Evolutionary conservation across 2,888 invertebrate species (phyloP).

Genomic region (Sarcophaga variegata): DNA sequence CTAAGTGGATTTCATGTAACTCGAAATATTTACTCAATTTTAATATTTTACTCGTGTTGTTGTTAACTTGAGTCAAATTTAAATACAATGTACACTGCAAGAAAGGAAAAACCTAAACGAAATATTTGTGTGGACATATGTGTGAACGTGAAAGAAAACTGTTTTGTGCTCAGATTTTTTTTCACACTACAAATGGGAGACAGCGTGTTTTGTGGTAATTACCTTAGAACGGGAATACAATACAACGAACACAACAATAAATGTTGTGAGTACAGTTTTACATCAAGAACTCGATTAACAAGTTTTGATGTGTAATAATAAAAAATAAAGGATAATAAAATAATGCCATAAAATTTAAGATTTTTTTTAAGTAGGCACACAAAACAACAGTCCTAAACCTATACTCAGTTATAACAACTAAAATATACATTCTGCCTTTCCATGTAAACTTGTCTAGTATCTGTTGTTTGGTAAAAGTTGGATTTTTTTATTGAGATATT

Average conservation of each 20-base stretch:
- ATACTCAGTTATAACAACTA: no score
- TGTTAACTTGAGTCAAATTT: slow-evolving; percentile 19
- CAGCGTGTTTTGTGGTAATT: slow-evolving; percentile 39
- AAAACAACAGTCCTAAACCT: no score
- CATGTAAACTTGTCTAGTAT: no score
- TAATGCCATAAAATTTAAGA: no score
- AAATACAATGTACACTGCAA: slow-evolving; percentile 11
- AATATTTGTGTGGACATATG: not conserved
- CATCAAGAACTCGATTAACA: not conserved
- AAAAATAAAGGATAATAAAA: no score
- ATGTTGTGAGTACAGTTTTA: not conserved
- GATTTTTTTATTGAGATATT: no score
- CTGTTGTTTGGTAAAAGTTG: no score
- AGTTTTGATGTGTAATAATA: not conserved
- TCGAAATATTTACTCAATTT: slow-evolving; percentile 6
- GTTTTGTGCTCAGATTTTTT: slow-evolving; percentile 37
- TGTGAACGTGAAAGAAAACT: not conserved
- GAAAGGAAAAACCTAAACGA: not conserved
- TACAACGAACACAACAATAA: slow-evolving; percentile 15
- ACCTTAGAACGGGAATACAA: not conserved
- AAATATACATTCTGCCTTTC: no score
- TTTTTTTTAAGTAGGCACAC: no score
- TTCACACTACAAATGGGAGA: not conserved
- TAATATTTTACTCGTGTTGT: not conserved
- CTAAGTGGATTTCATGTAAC: not conserved